Base-by-base conservation (phyloP, 2,113 vertebrate species). In the Gymnorhina tibicen region DNA sequence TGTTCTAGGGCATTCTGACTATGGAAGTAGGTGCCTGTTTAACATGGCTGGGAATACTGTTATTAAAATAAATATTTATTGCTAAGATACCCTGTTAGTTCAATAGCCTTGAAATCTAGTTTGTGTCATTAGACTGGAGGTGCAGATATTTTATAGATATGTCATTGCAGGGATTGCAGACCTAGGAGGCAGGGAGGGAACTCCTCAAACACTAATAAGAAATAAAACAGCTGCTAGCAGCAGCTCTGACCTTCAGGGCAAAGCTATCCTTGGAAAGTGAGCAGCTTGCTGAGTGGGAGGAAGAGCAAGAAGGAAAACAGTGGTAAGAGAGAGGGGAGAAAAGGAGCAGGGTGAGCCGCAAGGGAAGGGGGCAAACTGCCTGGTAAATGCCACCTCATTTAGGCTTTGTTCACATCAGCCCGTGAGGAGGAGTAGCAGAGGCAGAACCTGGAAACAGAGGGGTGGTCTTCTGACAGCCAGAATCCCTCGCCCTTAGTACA, bases 1-100 rank as follows among this genome's bases (percentile, higher is more conserved):
- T 74, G 55, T 85, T 84, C 26, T 59, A 59, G 73, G 72, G 27
- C 81, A 77, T 93, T 78, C 86, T 85, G 83, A 47, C 30, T 92
- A 6, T 93, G 63, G 76, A 52, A 89, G 76, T 70, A 67, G 79
- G n/a, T 84, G 64, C 64, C 91, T 95, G 89, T 92, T 96, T 89
- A 93, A 91, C 76, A 78, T 92, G 84, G 80, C 83, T 81, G 58
- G 52, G n/a, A 93, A 95, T 81, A 33, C 47, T 95, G 89, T 89
- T 97, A 91, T 89, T 95, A 88, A 95, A 93, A 94, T 86, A 95
- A 95, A 86, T 86, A 92, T 87, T 87, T 93, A 95, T 96, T 96
- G 96, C 95, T 97, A 95, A 93, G 95, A 93, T 95, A 96, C 91
- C 44, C 83, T 59, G 68, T 81, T 92, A 89, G 72, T 92, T 81